Base-by-base conservation (phyloP, 2,888 invertebrate species). In the Cistogaster globosa region DNA sequence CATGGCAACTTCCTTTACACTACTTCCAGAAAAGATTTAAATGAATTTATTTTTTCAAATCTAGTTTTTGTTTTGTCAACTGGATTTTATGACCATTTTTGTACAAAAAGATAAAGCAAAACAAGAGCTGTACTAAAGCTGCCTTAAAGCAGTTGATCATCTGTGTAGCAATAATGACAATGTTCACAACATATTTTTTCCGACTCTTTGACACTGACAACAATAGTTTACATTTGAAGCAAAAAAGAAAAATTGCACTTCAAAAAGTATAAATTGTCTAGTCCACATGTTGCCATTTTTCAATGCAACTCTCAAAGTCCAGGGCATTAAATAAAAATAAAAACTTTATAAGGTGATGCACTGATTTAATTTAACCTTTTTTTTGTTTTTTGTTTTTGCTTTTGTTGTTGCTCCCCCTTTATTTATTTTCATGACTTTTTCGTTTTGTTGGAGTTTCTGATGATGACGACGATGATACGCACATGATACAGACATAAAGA, bases 401-500 rank as follows among this genome's bases (percentile, higher is more conserved):
- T 26, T 45, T 32, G 32, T 55, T 63, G 26, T 57, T 58, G 69
- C 22, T 60, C 36, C 58, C 51, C 58, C 57, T 51, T 65, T 57
- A 72, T 57, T 48, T 75, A 57, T 67, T 62, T 62, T 53, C 53
- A 45, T 38, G 48, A 16, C n/a, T 16, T 20, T n/a, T 45, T 62
- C 36, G 3, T 5, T 26, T 58, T 51, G 60, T 53, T 62, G 22
- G 67, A 4, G 18, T 76, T 65, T 76, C 12, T 42, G 42, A 42
- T 18, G 32, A 32, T 32, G 32, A 32, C 6, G 32, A 36, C 57
- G 58, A 55, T 55, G 63, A 55, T 69, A 69, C 74, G 68, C 74
- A 75, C 84, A 72, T 72, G 84, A 74, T 82, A 63, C 82, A 75
- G 74, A 79, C 83, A 82, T 82, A 78, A 78, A 82, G 82, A 82